Percentiles rank a stretch among this genome's conserved stretches.
Conservation (phyloP, 2,797 vertebrate species). For the Phataginus tricuspis region DNA sequence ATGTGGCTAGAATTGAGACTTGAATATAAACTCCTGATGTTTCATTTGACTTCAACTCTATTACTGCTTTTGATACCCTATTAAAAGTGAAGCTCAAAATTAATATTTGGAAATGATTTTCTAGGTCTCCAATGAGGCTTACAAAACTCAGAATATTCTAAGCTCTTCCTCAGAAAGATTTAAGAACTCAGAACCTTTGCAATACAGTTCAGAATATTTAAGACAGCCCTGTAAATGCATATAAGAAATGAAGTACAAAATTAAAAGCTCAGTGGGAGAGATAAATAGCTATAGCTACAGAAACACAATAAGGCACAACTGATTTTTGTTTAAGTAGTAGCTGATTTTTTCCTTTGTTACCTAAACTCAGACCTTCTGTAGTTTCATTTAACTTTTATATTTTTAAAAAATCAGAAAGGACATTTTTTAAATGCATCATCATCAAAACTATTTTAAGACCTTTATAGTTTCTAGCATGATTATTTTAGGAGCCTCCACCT, state of each 20-base stretch:
- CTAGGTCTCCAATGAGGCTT: not conserved
- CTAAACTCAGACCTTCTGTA: not conserved
- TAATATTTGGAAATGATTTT: conserved; percentile 38
- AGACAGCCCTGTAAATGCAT: not conserved
- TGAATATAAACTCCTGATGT: not conserved
- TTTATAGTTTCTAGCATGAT: not conserved
- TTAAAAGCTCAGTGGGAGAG: not conserved
- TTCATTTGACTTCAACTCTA: not conserved
- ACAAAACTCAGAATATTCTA: conserved; percentile 25
- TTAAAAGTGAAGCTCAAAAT: conserved; percentile 35
- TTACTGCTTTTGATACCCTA: not conserved
- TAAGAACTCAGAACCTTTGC: not conserved
- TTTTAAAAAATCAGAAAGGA: not conserved
- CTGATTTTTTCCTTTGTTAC: not conserved
- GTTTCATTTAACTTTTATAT: not conserved
- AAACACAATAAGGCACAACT: not conserved
- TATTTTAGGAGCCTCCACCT: not conserved
- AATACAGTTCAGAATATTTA: conserved; percentile 41
- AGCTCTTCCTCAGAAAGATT: conserved; percentile 27
- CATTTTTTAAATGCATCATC: not conserved
- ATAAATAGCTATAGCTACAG: not conserved
- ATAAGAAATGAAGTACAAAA: not conserved
- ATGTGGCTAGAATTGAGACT: not conserved
- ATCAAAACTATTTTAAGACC: conserved; percentile 6
- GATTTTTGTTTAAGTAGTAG: not conserved